Base-by-base conservation (phyloP, 2,888 invertebrate species). In the Dryococelus australis region DNA sequence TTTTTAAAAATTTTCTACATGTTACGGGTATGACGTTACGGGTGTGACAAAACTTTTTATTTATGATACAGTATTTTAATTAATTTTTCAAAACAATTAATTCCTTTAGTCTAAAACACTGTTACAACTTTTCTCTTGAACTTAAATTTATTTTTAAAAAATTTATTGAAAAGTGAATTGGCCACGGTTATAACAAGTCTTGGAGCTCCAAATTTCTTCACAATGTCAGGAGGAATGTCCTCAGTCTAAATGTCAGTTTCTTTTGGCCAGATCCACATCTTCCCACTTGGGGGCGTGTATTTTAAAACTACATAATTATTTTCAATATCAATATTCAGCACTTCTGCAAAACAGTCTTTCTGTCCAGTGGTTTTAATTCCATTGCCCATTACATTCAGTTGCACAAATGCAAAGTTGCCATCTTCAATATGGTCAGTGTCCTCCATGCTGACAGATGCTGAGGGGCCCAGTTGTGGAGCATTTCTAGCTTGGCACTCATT, bases 281-380 rank as follows among this genome's bases (percentile, higher is more conserved):
- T 65, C 65, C 65, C 65, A 16, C 65, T 65, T 65, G 65, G 65
- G 24, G 8, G 65, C 65, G 16, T 65, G 65, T 65, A 65, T 65
- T 65, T 65, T 65, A 65, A 65, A 65, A 65, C 65, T 65, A 65
- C 65, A 12, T 65, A 6, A 24, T 65, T 65, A 65, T 13, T 65
- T 65, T 65, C 65, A 65, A 16, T 65, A 16, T 65, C 65, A 65
- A 65, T 20, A 65, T 24, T 65, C 16, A 65, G 65, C 65, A 65
- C 65, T 65, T 65, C 65, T 20, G 65, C 65, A 65, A 65, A 65
- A 65, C 24, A 65, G 65, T 65, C 51, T 65, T 65, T 65, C 65
- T 65, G 65, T 13, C 10, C 24, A 65, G 65, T 65, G 65, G 65
- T 65, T 65, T 65, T 65, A 24, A 24, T 65, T 16, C 65, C 65